These are phyloP conservation scores for Myripristis jacobus DNA, from an alignment of 2,797 vertebrate genomes.

Conservation along the genomic window DNA sequence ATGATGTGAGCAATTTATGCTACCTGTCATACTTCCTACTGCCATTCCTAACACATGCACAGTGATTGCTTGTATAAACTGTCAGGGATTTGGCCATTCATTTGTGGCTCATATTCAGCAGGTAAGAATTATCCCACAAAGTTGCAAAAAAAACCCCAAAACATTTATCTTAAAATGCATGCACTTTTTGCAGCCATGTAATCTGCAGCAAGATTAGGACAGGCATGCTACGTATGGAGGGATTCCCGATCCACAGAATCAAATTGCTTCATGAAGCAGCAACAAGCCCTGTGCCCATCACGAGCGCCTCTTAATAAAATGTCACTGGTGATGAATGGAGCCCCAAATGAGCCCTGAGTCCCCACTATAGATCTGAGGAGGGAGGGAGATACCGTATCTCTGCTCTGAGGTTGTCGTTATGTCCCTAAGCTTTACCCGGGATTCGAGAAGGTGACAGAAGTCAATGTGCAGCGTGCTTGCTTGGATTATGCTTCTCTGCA, in stretches of 20 bases:
- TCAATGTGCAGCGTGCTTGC: constrained; percentile 49
- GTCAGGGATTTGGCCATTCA: constrained; percentile 11
- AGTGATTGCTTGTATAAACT: not conserved
- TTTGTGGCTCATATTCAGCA: constrained; percentile 45
- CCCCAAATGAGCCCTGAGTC: constrained; percentile 62
- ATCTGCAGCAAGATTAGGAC: constrained; percentile 47
- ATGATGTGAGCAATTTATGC: constrained; percentile 24
- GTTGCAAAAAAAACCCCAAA: constrained; percentile 43
- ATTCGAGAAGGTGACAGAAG: constrained; percentile 58
- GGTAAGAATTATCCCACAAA: constrained; percentile 42
- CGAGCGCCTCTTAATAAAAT: constrained; percentile 71
- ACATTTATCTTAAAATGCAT: constrained; percentile 50
- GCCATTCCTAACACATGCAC: not conserved
- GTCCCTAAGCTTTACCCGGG: constrained; percentile 18
- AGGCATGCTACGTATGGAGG: constrained; percentile 40
- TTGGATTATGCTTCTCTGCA: constrained; percentile 29
- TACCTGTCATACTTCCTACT: constrained; percentile 24
- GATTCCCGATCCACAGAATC: constrained; percentile 60
- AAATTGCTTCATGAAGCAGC: constrained; percentile 71
- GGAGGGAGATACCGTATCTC: constrained; percentile 19
- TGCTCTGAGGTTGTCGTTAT: constrained; percentile 32
- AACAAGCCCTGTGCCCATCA: constrained; percentile 51
- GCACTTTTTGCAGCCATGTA: constrained; percentile 48
- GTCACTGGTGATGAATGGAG: constrained; percentile 78
- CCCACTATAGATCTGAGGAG: constrained; percentile 25